phyloP scores from a whole-genome alignment of 2,797 vertebrate species.

The Cercopithecus petaurista region DNA sequence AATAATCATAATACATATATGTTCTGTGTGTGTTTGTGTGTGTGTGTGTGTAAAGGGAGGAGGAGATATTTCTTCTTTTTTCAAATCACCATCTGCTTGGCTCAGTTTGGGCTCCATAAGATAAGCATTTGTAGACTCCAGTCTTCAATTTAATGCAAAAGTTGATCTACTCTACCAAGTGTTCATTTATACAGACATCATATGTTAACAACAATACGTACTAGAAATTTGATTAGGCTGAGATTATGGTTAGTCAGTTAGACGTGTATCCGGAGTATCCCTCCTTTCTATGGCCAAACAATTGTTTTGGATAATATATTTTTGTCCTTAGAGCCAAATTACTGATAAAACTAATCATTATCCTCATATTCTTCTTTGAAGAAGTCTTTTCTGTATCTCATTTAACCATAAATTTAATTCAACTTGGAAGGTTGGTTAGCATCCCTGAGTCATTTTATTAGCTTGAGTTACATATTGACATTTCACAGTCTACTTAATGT shows the following conservation, averaged over 20 bases:
- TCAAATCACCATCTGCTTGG: neutral
- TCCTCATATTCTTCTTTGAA: neutral
- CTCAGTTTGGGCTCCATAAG: neutral
- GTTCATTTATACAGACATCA: neutral
- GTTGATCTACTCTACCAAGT: neutral
- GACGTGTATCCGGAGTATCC: neutral
- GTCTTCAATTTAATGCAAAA: neutral
- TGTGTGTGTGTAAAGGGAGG: neutral
- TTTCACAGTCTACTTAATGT: neutral
- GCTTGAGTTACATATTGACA: neutral
- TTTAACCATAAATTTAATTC: neutral
- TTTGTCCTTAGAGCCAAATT: neutral
- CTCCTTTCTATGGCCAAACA: neutral
- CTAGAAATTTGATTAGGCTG: neutral
- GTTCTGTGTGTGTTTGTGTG: neutral
- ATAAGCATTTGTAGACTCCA: neutral
- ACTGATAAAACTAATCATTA: neutral
- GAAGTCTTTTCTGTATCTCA: neutral
- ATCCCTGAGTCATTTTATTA: neutral
- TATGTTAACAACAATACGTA: neutral
- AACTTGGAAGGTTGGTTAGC: neutral
- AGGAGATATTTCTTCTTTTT: neutral
- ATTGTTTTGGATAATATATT: neutral
- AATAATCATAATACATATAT: neutral
- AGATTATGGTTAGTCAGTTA: neutral